Evolutionary conservation across 2,797 vertebrate species (phyloP), one percentile per base, ranked within the genome.

Genomic region (Chiloscyllium punctatum): DNA sequence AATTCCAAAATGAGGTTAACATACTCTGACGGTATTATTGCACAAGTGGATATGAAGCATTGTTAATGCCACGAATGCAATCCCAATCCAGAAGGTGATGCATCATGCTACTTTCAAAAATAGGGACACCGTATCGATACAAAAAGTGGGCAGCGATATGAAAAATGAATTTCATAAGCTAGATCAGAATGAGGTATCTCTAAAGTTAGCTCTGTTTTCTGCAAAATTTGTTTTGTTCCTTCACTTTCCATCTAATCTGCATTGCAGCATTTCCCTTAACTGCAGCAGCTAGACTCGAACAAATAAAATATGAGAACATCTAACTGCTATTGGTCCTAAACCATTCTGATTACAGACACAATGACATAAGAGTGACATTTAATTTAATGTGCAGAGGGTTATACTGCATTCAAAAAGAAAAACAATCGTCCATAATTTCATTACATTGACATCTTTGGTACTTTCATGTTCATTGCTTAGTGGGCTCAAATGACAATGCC

Each of bases 1-100:
- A 90, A 90, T 15, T 90, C 87, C 87, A 57, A 90, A 90, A 53
- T 90, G 53, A 90, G 53, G 16, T 90, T n/a, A 90, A n/a, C 57
- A 90, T 90, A 62, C 18, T 62, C 87, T 57, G 87, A 90, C 30
- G n/a, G 86, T 51, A 90, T 33, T 30, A 53, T 13, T 90, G 13
- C 15, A 53, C 30, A 4, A 57, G 87, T 90, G 51, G 3, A 90
- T 62, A 53, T 1, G 57, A 30, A 33, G 51, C 62, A 62, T 15
- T 53, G 30, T 57, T 62, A 90, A 90, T 27, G 25, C 86, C 30
- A 53, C 86, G 88, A 27, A 88, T 62, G 30, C 87, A 90, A 57
- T 90, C 51, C 15, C 27, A n/a, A 33, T 90, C 11, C 51, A 90
- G 53, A 30, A 33, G 27, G 51, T 18, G 4, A 33, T 90, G 87